Base-by-base conservation (phyloP, 2,888 invertebrate genomes). In the Mycalesis mineus region DNA sequence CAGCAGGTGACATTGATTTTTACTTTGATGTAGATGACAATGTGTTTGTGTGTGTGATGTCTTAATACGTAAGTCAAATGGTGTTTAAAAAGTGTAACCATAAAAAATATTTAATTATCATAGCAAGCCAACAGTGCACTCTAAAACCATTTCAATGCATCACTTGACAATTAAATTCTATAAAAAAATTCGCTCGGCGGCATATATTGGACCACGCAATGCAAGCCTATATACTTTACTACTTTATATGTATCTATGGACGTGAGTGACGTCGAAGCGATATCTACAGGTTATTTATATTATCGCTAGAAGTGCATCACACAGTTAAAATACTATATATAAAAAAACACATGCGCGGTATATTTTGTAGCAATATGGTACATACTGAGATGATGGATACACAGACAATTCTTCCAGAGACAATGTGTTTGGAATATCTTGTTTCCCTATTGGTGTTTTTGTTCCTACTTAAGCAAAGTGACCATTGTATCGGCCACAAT, bases 261-360 rank as follows among this genome's bases (percentile, higher is more conserved):
- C 53, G 51, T 58, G 63, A 61, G 52, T 61, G 60, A 60, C 51
- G 53, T 58, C 55, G 60, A 50, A 39, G 40, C 45, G 31, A 36
- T 55, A 31, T 41, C 6, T 22, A 22, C 9, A 36, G 36, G 9
- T 36, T 9, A 22, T 4, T 22, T 5, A 54, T 41, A 31, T 44
- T 33, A 22, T 22, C 47, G 31, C 33, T 39, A 48, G 5, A 8
- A 44, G 51, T 55, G 57, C 47, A 55, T 55, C 52, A 60, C 48
- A 40, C 47, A 42, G 13, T 36, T 0, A 13, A 36, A 44, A 31
- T 9, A 17, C 33, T 29, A n/a, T 17, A 36, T 52, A 42, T n/a
- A n/a, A n/a, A 42, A 31, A 22, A 52, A 33, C 50, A 50, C 48
- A 50, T 50, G 50, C 50, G 50, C 50, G 50, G 37, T 50, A 13